Percentiles rank a stretch among this genome's conserved stretches.
phyloP scores from a whole-genome alignment of 2,888 invertebrate species.

The Resseliella maxima region DNA sequence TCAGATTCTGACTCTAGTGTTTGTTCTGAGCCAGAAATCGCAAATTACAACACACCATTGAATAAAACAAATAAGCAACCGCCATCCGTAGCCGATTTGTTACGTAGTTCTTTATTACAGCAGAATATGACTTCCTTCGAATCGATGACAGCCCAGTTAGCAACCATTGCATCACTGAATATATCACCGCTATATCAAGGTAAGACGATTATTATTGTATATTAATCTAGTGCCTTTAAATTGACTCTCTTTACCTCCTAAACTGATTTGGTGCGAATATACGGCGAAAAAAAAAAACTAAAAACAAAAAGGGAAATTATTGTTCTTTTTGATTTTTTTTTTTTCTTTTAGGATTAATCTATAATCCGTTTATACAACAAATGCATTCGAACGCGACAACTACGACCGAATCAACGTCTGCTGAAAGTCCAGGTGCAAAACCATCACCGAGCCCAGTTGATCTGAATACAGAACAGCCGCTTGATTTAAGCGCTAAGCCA shows the following conservation, averaged over 20 bases:
- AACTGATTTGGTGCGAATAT: not conserved
- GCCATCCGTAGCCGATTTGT: constrained; percentile 65
- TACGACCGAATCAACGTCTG: constrained; percentile 63
- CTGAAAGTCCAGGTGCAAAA: constrained; percentile 67
- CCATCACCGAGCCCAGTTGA: constrained; percentile 68
- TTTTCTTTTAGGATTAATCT: constrained; percentile 55
- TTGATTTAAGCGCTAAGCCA: constrained; percentile 83
- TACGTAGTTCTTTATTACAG: constrained; percentile 63
- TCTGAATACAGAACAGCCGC: constrained; percentile 76
- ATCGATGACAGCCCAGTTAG: constrained; percentile 77
- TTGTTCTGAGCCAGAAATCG: constrained; percentile 65
- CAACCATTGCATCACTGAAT: constrained; percentile 72
- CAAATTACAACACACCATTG: constrained; percentile 59
- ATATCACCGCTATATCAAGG: constrained; percentile 56
- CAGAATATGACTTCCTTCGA: constrained; percentile 72
- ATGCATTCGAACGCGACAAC: constrained; percentile 62
- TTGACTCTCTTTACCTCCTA: not conserved
- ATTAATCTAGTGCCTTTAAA: no score
- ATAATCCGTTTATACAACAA: constrained; percentile 62
- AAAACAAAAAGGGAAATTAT: not conserved
- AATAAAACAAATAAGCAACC: constrained; percentile 65
- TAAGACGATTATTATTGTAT: no score
- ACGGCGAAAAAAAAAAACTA: not conserved
- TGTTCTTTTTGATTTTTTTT: not conserved
- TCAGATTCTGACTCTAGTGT: constrained; percentile 77